Conservation (phyloP, 2,797 vertebrate species). For the Clamator glandarius region DNA sequence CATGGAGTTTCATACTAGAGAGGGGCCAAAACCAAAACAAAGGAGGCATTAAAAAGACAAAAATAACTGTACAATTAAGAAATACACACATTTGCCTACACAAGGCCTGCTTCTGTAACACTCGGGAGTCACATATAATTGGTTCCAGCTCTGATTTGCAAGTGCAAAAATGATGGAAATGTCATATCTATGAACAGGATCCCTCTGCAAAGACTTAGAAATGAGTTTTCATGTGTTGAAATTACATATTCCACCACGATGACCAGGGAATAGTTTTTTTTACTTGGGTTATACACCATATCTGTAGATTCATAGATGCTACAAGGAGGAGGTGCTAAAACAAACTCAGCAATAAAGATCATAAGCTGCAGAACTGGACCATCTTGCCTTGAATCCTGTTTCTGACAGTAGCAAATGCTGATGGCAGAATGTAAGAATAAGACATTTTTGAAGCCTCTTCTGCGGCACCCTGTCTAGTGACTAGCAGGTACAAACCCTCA, state of each 20-base stretch:
- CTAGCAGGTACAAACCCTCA: background rate
- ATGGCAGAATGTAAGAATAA: background rate
- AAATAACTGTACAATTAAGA: background rate
- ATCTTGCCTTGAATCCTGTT: constrained; percentile 33
- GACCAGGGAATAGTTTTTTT: background rate
- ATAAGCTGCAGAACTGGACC: constrained; percentile 16
- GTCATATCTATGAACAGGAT: background rate
- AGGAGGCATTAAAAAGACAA: background rate
- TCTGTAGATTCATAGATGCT: background rate
- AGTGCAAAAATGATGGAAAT: background rate
- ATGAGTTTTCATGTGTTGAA: background rate
- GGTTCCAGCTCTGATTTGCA: background rate
- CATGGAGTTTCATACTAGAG: background rate
- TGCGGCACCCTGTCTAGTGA: background rate
- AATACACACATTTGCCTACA: background rate
- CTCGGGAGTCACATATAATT: background rate
- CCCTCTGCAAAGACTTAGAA: background rate
- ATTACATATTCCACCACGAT: background rate
- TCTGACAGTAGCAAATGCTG: background rate
- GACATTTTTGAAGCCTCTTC: background rate
- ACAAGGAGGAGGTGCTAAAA: background rate
- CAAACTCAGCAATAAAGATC: background rate
- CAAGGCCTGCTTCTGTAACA: background rate
- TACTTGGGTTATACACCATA: background rate
- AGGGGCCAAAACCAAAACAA: background rate